A percentile compares a stretch with the other conserved stretches of the same genome.
phyloP scores from a whole-genome alignment of 2,113 vertebrate species.

The Ageneiosus marmoratus region DNA sequence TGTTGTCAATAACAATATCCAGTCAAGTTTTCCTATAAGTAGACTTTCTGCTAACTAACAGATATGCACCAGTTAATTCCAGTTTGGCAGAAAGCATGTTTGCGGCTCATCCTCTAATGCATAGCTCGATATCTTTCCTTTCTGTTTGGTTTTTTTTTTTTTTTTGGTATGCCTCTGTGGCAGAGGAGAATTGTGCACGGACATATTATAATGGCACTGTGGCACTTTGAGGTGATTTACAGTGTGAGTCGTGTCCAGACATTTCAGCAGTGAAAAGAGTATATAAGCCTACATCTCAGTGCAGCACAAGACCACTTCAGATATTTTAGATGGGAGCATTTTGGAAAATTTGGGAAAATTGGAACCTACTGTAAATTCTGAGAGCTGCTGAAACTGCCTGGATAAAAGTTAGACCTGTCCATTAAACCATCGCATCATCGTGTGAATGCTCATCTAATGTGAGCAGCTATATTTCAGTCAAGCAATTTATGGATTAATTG shows the following conservation, averaged over 20 bases:
- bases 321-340: constrained; percentile 5
- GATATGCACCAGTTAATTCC: constrained; percentile 83
- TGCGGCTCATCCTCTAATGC: constrained; percentile 52
- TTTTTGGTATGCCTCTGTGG: constrained; percentile 47
- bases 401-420: background rate
- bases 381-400: background rate
- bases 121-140: constrained; percentile 41
- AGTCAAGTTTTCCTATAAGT: constrained; percentile 96
- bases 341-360: background rate
- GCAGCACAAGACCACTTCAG: background rate
- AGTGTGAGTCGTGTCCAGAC: background rate
- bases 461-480: background rate
- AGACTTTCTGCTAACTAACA: constrained; percentile 74
- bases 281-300: constrained; percentile 27
- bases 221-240: constrained; percentile 26
- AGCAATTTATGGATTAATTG: background rate
- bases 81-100: constrained; percentile 89
- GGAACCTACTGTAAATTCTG: background rate
- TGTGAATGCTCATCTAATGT: background rate
- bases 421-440: background rate
- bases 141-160: constrained; percentile 50
- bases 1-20: constrained; percentile 85
- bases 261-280: background rate
- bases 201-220: constrained; percentile 7
- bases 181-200: constrained; percentile 34